These are phyloP conservation scores for Zootoca vivipara DNA, from an alignment of 2,113 vertebrate genomes.

Conservation along the genomic window DNA sequence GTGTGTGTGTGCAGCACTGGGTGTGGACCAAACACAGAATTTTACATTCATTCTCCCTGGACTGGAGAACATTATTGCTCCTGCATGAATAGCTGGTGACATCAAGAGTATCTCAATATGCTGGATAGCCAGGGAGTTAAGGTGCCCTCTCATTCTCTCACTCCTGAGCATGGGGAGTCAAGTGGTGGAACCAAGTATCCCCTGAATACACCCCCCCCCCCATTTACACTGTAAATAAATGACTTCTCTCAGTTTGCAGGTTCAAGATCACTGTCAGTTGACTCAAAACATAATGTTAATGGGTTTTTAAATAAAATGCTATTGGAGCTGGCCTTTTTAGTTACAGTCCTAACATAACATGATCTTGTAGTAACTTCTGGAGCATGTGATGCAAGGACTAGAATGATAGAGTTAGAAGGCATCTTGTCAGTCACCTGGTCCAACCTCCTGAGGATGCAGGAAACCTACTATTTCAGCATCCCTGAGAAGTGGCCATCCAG, in stretches of 20 bases:
- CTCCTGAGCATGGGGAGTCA: not conserved
- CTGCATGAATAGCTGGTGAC: not conserved
- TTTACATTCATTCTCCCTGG: not conserved
- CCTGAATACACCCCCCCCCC: not conserved
- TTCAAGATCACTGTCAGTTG: not conserved
- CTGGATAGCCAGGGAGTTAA: not conserved
- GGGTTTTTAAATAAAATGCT: not conserved
- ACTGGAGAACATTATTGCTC: not conserved
- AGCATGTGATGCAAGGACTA: not conserved
- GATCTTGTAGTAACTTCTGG: not conserved
- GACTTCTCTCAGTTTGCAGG: not conserved
- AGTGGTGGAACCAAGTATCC: not conserved
- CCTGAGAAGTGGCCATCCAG: not conserved
- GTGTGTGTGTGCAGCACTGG: not conserved
- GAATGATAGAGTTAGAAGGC: not conserved
- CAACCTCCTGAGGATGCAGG: not conserved
- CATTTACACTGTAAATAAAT: not conserved
- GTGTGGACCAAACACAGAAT: not conserved
- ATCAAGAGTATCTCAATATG: not conserved
- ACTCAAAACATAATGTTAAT: not conserved
- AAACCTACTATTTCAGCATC: not conserved
- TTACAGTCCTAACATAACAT: not conserved
- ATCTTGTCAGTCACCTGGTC: not conserved
- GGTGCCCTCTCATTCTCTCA: not conserved
- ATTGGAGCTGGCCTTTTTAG: not conserved